Evolutionary conservation across 1,140 invertebrate species (phyloP), one percentile per base, ranked within the genome.

Genomic region (Drosophila kikkawai): DNA sequence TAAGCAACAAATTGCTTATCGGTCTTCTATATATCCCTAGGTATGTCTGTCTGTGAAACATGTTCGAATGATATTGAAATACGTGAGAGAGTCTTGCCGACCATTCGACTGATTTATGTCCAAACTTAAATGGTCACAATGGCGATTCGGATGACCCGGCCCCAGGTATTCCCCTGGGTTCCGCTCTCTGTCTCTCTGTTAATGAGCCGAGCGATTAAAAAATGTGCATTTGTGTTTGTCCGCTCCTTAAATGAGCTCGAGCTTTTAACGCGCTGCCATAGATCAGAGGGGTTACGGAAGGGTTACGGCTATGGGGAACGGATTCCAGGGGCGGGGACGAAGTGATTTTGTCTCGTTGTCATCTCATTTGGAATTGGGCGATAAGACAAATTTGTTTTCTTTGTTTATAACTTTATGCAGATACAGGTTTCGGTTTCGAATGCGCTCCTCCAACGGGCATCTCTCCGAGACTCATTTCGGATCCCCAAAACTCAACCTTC

Each of bases 321-420:
- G 34, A 37, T 22, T 22, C 19, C 26, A 26, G 61, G 36, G 36
- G 37, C 45, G 73, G 64, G 45, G 68, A 66, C 64, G 63, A 63
- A 83, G 79, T 85, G 85, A 86, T 80, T 91, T 86, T 80, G 84
- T 85, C 84, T 82, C 85, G 85, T 86, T 90, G 90, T 90, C 90
- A 91, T 90, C 90, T 91, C 90, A 91, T 91, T 91, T 90, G 82
- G 90, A 90, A 86, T 80, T 79, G 84, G 68, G 79, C 82, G 90
- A 91, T 91, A 91, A 91, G 90, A 91, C 90, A 91, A 91, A 91
- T 91, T 91, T 90, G 85, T 90, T 90, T 90, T 90, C 85, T 85
- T 90, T 90, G 81, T 85, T 90, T 90, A 85, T 90, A 90, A 85
- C 86, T 91, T 85, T 90, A 88, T 80, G 81, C 80, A 90, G 80